Conservation (phyloP, 2,888 invertebrate species). For the Chaitophorus viminalis region DNA sequence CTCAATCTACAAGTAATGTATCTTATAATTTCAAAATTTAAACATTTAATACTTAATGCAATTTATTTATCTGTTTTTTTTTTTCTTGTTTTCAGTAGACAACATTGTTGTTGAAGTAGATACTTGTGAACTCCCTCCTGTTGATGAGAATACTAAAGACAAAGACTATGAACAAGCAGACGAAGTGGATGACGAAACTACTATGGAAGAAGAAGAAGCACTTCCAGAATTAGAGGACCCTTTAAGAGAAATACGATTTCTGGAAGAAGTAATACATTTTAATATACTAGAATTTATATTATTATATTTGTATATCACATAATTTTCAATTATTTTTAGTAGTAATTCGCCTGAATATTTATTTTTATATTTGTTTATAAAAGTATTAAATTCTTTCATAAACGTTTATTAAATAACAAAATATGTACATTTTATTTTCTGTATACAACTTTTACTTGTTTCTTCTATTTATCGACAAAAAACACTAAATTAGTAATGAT, state of each 20-base stretch:
- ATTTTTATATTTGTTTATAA: too few relatives aligned
- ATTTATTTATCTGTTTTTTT: not conserved
- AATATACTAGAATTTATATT: not conserved
- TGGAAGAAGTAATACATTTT: slow-evolving; percentile 75
- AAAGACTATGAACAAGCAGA: slow-evolving; percentile 81
- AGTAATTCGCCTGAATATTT: too few relatives aligned
- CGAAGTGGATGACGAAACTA: slow-evolving; percentile 97
- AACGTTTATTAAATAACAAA: too few relatives aligned
- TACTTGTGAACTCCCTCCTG: not conserved
- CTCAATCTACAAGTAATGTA: slow-evolving; percentile 18
- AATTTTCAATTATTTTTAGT: too few relatives aligned
- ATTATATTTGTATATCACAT: not conserved
- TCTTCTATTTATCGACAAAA: not conserved
- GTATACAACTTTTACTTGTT: not conserved
- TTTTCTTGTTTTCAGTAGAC: not conserved
- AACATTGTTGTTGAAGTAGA: not conserved
- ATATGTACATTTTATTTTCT: too few relatives aligned
- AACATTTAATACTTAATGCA: not conserved
- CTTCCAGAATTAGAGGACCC: slow-evolving; percentile 88
- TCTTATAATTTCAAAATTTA: not conserved
- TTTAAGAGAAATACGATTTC: slow-evolving; percentile 86
- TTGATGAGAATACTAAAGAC: slow-evolving; percentile 18
- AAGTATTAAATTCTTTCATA: too few relatives aligned
- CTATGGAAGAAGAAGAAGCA: slow-evolving; percentile 96
- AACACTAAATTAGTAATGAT: too few relatives aligned